phyloP scores from a whole-genome alignment of 2,888 invertebrate genomes.

The Parnassius smintheus region DNA sequence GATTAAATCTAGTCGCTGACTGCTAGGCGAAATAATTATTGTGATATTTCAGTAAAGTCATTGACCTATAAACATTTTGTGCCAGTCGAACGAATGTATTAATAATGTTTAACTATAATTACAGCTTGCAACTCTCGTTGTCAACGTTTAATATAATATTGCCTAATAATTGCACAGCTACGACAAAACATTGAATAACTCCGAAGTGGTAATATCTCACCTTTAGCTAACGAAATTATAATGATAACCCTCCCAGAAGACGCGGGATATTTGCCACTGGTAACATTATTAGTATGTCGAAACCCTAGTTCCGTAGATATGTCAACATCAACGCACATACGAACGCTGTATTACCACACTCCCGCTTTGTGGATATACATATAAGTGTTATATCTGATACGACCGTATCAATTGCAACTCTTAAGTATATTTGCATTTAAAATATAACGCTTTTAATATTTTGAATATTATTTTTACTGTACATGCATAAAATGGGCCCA shows the following conservation, averaged over 20 bases:
- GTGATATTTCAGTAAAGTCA: no score
- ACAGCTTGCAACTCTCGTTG: not conserved
- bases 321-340: slow-evolving; percentile 54
- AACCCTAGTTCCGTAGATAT: slow-evolving; percentile 70
- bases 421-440: not conserved
- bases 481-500: no score
- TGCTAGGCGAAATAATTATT: no score
- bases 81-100: no score
- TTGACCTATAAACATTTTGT: no score
- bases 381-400: slow-evolving; percentile 52
- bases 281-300: slow-evolving; percentile 51
- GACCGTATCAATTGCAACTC: slow-evolving; percentile 32
- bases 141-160: slow-evolving; percentile 29
- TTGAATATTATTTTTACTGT: no score
- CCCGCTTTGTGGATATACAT: slow-evolving; percentile 67
- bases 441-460: not conserved
- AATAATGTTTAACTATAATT: not conserved
- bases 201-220: slow-evolving; percentile 23
- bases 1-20: no score
- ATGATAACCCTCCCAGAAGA: slow-evolving; percentile 38
- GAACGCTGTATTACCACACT: slow-evolving; percentile 58
- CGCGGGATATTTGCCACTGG: slow-evolving; percentile 60
- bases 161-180: slow-evolving; percentile 32
- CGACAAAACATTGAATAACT: slow-evolving; percentile 19
- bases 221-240: slow-evolving; percentile 31